Base-by-base conservation (phyloP, 2,888 invertebrate species). In the Orchesella flavescens region DNA sequence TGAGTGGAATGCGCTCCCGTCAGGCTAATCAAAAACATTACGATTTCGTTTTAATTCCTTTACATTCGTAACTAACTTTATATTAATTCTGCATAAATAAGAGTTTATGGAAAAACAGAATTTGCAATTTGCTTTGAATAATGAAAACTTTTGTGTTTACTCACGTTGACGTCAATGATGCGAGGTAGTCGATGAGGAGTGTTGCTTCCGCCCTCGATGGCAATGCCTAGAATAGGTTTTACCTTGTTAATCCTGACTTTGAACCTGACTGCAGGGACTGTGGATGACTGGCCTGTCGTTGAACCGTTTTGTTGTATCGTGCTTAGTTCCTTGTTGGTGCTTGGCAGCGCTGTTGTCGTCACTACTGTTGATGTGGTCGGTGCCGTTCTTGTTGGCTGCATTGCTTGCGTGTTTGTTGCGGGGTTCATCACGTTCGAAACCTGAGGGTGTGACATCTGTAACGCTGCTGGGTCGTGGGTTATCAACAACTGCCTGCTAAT, bases 131-230 rank as follows among this genome's bases (percentile, higher is more conserved):
- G n/a, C n/a, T n/a, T n/a, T n/a, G n/a, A n/a, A n/a, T n/a, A n/a
- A n/a, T n/a, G n/a, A n/a, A n/a, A n/a, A n/a, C n/a, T n/a, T n/a
- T n/a, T n/a, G n/a, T n/a, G n/a, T n/a, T n/a, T n/a, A 91, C 94
- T 93, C 91, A 97, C 98, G 91, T 97, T 97, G 90, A 98, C 97
- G 91, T 97, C 97, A 89, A 98, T 97, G 89, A 98, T 97, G 90
- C 97, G 93, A 75, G 98, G 98, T 89, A 97, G 92, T 78, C 96
- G 96, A 91, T 98, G 97, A 90, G 95, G 95, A 65, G 98, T 98
- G 91, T 98, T 97, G 89, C 96, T 96, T 86, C 98, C 98, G 85
- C 98, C 98, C 92, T 98, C 98, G 89, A 98, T 98, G 86, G 97
- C 98, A 89, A 98, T 96, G 88, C 98, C 98, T 89, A 98, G 93